Conservation (phyloP, 2,113 vertebrate genomes). For the Sarotherodon lohbergeri region DNA sequence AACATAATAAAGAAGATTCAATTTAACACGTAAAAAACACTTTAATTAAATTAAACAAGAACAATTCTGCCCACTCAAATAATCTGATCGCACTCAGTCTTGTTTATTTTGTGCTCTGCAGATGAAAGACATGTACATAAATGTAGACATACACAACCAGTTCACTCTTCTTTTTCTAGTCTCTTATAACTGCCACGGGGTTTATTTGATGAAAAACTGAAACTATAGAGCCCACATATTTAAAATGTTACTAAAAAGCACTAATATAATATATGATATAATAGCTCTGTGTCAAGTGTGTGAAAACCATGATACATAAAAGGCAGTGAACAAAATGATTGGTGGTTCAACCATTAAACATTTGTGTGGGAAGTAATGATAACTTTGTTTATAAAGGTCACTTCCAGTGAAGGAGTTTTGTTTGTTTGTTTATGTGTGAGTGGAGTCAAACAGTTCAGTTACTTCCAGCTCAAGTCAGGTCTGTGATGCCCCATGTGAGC, state of each 20-base stretch:
- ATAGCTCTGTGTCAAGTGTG: not conserved
- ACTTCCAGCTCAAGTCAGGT: not conserved
- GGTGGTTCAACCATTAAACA: not conserved
- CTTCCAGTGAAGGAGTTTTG: not conserved
- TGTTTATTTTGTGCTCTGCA: not conserved
- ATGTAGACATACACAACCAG: not conserved
- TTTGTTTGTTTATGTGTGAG: not conserved
- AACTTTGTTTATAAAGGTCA: not conserved
- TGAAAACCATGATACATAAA: not conserved
- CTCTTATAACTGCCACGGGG: not conserved
- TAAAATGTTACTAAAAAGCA: not conserved
- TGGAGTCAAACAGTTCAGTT: not conserved
- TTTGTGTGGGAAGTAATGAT: not conserved
- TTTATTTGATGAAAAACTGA: not conserved
- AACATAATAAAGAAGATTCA: not conserved
- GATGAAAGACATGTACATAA: accelerated
- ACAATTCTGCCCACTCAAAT: not conserved
- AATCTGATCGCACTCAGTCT: not conserved
- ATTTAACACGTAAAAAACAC: not conserved
- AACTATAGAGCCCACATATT: not conserved
- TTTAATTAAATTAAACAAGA: not conserved
- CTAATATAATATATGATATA: too few relatives aligned
- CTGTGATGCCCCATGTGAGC: not conserved
- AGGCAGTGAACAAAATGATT: not conserved
- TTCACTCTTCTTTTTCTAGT: not conserved